These are phyloP conservation scores for Vicugna pacos DNA, from an alignment of 2,113 vertebrate species.

Conservation along the genomic window DNA sequence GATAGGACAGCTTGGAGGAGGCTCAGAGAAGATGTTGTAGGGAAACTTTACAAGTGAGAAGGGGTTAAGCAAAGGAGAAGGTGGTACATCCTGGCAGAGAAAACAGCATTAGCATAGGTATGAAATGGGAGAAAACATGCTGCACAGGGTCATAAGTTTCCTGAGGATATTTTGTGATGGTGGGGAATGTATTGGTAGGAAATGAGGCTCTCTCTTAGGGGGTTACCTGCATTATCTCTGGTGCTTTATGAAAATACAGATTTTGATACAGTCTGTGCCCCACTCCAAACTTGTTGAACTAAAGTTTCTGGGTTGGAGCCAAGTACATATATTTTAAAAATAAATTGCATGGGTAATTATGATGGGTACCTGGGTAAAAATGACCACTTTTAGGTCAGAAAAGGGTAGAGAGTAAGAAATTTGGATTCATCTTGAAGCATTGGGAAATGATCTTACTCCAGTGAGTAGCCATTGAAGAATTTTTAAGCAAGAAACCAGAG, in stretches of 20 bases:
- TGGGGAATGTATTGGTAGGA: neutral
- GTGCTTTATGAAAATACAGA: neutral
- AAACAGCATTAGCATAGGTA: neutral
- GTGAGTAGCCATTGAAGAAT: slow-evolving; percentile 1
- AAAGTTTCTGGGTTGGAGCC: slow-evolving; percentile 12
- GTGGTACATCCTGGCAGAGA: neutral
- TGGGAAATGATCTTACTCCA: neutral
- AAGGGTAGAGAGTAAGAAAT: neutral
- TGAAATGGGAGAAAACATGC: neutral
- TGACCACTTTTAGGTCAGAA: slow-evolving; percentile 18
- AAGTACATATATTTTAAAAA: neutral
- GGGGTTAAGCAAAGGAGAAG: neutral
- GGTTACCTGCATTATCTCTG: neutral
- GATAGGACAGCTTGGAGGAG: neutral
- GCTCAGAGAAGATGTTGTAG: neutral
- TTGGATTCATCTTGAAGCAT: slow-evolving; percentile 1
- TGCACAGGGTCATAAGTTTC: neutral
- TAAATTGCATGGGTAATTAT: neutral
- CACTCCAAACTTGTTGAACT: neutral
- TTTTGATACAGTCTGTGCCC: neutral
- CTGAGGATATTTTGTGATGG: neutral
- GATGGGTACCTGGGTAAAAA: slow-evolving; percentile 9
- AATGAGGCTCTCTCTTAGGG: neutral
- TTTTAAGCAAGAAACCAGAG: slow-evolving; percentile 30
- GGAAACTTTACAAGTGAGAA: slow-evolving; percentile 14